Evolutionary conservation across 2,888 invertebrate species (phyloP).

Genomic region (Caenorhabditis auriculariae): DNA sequence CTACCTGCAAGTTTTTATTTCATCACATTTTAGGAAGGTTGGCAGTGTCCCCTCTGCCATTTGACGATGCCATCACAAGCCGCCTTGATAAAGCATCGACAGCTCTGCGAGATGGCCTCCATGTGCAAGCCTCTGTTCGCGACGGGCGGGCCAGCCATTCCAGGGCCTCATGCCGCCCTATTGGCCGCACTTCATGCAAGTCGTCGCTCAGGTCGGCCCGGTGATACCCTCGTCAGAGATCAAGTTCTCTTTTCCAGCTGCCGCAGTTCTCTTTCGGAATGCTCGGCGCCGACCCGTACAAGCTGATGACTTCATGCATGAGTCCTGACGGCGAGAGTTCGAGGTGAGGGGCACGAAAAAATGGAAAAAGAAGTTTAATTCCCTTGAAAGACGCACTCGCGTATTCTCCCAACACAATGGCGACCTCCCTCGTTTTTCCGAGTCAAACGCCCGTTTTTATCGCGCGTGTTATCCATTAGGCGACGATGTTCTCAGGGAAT

Average conservation of each 20-base stretch:
- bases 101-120: constrained; percentile 78
- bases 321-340: constrained; percentile 24
- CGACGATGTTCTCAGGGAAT: too few species aligned
- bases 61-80: constrained; percentile 81
- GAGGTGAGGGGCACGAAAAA: constrained; percentile 7
- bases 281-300: constrained; percentile 19
- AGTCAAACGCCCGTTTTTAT: too few species aligned
- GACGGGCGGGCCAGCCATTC: constrained; percentile 37
- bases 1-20: too few species aligned
- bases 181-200: constrained; percentile 36
- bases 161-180: constrained; percentile 11
- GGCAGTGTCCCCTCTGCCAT: constrained; percentile 72
- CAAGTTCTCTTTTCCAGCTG: constrained; percentile 52
- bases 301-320: constrained; percentile 12
- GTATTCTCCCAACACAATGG: too few species aligned
- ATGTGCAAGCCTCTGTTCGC: constrained; percentile 41
- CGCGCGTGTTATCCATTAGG: too few species aligned
- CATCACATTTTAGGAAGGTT: constrained; percentile 64
- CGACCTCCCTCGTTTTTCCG: too few species aligned
- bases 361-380: too few species aligned
- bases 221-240: too few species aligned
- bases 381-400: too few species aligned
- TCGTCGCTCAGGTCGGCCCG: constrained; percentile 27
- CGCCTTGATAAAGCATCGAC: constrained; percentile 89
- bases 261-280: constrained; percentile 25